phyloP scores from a whole-genome alignment of 2,888 invertebrate species.

The Diploptera punctata region DNA sequence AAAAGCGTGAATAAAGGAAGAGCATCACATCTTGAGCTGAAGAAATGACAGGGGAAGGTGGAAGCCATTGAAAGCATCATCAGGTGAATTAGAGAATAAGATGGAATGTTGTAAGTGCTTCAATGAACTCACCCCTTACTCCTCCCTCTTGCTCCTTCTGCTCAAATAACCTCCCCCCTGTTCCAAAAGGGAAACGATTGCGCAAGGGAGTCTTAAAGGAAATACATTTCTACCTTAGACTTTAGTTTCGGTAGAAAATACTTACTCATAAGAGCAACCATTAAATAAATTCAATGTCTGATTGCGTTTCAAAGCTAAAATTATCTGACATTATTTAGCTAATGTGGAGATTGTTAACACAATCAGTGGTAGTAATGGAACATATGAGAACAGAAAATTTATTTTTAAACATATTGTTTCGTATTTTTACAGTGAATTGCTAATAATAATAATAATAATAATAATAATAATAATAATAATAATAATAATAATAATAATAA shows the following conservation, averaged over 20 bases:
- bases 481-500: no score
- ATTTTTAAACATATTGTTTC: no score
- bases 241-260: no score
- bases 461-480: neutral
- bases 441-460: neutral
- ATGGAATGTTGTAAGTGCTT: constrained; percentile 10
- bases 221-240: constrained; percentile 12
- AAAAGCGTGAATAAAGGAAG: neutral
- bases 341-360: no score
- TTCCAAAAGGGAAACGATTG: neutral
- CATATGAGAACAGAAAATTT: no score
- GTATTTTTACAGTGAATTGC: no score
- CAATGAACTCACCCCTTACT: constrained; percentile 11
- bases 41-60: constrained; percentile 5
- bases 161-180: neutral
- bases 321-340: no score
- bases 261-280: no score
- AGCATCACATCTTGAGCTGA: neutral
- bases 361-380: no score
- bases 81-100: constrained; percentile 21
- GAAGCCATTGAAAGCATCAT: constrained; percentile 1
- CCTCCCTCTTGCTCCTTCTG: no score
- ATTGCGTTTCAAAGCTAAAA: no score
- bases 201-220: neutral
- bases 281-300: no score